phyloP scores from a whole-genome alignment of 2,888 invertebrate genomes.

The Parascotia fuliginaria region DNA sequence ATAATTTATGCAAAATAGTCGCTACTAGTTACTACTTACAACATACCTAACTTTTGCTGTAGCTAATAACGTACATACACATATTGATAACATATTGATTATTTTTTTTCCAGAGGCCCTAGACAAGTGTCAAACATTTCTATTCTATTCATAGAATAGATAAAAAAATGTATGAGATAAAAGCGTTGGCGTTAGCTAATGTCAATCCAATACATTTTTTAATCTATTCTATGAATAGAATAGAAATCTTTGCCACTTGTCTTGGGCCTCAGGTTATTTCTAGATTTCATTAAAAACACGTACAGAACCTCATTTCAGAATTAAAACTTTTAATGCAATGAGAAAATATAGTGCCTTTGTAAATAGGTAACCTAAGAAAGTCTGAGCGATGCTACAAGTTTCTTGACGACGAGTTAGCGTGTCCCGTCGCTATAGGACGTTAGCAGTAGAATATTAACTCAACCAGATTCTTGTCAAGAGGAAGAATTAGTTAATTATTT shows the following conservation, averaged over 20 bases:
- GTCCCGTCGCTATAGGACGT: constrained; percentile 11
- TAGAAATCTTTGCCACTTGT: too few relatives aligned
- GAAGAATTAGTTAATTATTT: constrained; percentile 28
- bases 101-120: neutral
- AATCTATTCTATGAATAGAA: too few relatives aligned
- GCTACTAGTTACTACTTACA: too few relatives aligned
- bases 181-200: too few relatives aligned
- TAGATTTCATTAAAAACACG: neutral
- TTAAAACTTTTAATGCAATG: constrained; percentile 20
- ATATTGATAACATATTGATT: too few relatives aligned
- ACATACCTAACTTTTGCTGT: too few relatives aligned
- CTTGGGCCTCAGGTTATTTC: neutral
- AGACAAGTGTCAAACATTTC: too few relatives aligned
- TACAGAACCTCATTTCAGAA: neutral
- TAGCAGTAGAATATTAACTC: constrained; percentile 25
- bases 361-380: constrained; percentile 30
- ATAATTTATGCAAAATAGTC: too few relatives aligned
- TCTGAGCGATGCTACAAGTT: constrained; percentile 25
- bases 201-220: too few relatives aligned
- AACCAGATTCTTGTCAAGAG: constrained; percentile 22
- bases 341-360: constrained; percentile 30
- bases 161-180: too few relatives aligned
- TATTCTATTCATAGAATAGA: too few relatives aligned
- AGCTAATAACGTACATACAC: too few relatives aligned
- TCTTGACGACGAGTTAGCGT: constrained; percentile 28